These are phyloP conservation scores for Dysmachus trigonus DNA, from an alignment of 2,888 invertebrate species.

Conservation along the genomic window DNA sequence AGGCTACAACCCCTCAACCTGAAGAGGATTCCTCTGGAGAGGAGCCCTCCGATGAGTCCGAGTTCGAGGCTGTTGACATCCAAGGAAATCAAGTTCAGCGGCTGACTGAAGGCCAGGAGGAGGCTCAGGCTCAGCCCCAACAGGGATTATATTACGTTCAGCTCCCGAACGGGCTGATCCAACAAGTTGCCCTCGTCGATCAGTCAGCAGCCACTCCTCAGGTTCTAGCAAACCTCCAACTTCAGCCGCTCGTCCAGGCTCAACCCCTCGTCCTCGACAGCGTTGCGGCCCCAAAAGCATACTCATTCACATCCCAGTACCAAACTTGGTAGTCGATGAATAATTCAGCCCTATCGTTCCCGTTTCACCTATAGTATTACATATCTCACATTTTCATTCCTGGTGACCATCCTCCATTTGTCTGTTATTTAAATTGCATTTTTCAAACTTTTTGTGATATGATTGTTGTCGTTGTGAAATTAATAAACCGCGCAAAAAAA, in stretches of 20 bases:
- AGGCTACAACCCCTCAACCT: not conserved
- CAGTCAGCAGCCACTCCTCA: not conserved
- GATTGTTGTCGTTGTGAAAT: not conserved
- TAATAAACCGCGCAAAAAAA: not conserved
- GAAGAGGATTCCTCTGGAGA: slow-evolving; percentile 11
- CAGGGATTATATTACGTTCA: not conserved
- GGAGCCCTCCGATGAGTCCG: not conserved
- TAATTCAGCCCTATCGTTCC: not conserved
- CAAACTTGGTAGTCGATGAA: slow-evolving; percentile 23
- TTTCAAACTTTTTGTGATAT: not conserved
- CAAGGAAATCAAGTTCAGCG: slow-evolving; percentile 4
- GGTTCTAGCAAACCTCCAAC: not conserved
- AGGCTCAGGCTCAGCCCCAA: not conserved
- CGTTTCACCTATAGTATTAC: not conserved
- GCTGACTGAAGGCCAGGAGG: not conserved
- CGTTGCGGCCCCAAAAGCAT: not conserved
- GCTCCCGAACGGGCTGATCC: not conserved
- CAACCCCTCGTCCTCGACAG: not conserved
- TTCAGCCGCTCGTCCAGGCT: not conserved
- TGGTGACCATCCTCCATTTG: not conserved
- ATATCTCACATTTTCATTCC: not conserved
- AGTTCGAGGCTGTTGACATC: slow-evolving; percentile 20
- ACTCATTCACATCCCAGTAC: slow-evolving; percentile 20
- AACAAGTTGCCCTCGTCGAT: not conserved
- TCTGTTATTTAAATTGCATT: not conserved